phyloP scores from a whole-genome alignment of 2,113 vertebrate genomes.

The Dinomys branickii region DNA sequence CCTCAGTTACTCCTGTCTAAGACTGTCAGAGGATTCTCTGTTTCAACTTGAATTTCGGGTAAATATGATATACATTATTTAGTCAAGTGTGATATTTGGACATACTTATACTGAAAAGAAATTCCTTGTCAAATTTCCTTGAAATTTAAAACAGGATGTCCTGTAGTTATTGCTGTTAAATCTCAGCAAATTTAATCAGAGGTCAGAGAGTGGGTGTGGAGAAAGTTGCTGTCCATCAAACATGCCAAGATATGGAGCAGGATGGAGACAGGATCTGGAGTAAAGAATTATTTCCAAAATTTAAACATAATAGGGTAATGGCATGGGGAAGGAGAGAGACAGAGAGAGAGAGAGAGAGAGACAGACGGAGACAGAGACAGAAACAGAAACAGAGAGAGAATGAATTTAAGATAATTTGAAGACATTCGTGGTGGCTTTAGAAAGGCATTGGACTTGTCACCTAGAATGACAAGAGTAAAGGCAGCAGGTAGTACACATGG shows the following conservation, averaged over 20 bases:
- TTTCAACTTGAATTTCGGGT: slow-evolving; percentile 16
- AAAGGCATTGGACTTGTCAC: neutral
- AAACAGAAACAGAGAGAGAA: no score
- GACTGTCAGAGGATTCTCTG: neutral
- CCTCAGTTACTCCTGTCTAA: neutral
- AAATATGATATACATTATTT: neutral
- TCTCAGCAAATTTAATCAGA: neutral
- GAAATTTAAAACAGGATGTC: neutral
- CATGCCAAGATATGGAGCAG: neutral
- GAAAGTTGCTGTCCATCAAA: neutral
- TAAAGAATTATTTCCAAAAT: neutral
- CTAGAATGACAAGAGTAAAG: neutral
- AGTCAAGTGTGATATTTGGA: neutral
- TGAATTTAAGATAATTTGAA: neutral
- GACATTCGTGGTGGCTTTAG: neutral
- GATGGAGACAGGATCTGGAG: neutral
- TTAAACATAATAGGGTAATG: neutral
- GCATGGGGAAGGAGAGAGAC: neutral
- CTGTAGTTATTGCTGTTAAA: neutral
- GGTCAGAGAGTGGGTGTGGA: neutral
- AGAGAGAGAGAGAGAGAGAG: neutral
- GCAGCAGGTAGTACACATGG: neutral
- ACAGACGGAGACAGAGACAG: no score
- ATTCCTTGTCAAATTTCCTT: neutral
- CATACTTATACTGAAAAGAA: neutral